phyloP scores from a whole-genome alignment of 2,113 vertebrate genomes.

The Aegypius monachus region DNA sequence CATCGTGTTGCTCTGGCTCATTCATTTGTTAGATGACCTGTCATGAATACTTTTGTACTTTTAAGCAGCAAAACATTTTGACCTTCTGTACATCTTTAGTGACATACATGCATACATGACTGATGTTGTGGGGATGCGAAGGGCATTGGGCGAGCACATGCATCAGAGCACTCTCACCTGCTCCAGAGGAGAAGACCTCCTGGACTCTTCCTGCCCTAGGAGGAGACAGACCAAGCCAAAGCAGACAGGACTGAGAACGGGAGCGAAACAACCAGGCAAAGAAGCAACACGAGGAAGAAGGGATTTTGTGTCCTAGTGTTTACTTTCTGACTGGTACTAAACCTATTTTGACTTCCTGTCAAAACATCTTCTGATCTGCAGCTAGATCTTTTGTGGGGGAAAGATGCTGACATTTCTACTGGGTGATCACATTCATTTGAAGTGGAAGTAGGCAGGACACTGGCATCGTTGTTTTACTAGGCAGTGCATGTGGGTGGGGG shows the following conservation, averaged over 20 bases:
- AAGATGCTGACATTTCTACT: not conserved
- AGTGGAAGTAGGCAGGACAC: constrained; percentile 17
- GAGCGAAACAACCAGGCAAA: not conserved
- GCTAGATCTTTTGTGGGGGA: not conserved
- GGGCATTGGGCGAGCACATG: not conserved
- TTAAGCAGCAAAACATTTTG: not conserved
- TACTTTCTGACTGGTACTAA: not conserved
- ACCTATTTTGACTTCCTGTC: not conserved
- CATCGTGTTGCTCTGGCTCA: not conserved
- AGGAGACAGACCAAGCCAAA: not conserved
- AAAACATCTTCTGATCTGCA: not conserved
- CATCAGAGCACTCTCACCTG: not conserved
- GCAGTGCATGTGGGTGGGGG: not conserved
- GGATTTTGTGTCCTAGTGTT: not conserved
- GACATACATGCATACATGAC: not conserved
- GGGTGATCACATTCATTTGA: not conserved
- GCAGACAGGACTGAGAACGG: not conserved
- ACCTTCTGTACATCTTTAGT: not conserved
- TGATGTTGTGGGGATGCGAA: not conserved
- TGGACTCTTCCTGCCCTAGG: not conserved
- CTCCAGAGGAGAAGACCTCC: not conserved
- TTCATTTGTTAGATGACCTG: not conserved
- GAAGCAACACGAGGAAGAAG: not conserved
- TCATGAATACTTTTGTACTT: not conserved
- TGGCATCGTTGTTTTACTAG: constrained; percentile 9